Evolutionary conservation across 2,888 invertebrate species (phyloP), one percentile per base, ranked within the genome.

Genomic region (Cecidostiba fungosa): DNA sequence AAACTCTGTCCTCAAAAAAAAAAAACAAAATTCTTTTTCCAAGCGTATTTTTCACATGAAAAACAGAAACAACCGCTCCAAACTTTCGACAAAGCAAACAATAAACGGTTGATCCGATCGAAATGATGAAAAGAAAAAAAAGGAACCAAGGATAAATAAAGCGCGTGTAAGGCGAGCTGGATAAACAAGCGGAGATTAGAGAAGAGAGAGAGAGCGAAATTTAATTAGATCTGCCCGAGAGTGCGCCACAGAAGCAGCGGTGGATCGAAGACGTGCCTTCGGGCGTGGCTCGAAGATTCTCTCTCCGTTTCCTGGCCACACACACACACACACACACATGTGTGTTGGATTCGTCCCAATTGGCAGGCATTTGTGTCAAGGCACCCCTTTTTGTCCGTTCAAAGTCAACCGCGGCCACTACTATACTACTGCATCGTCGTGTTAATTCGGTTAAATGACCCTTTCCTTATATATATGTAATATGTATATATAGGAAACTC

Each of bases 331-430:
- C 5, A n/a, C 59, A 19, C 32, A n/a, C 43, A 19, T 76, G 23
- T 47, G 66, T 32, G 19, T 79, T 84, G 78, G 84, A 85, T 72
- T 77, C 59, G 77, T 80, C 77, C 85, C 69, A 85, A 80, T 80
- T 80, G 79, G 77, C 80, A 23, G 14, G 77, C 69, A 84, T 77
- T 72, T 78, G 70, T 84, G 83, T 84, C 83, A 79, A 84, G 79
- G 84, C 74, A 29, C 10, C 47, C 23, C 66, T 76, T 82, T 81
- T 29, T 59, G 36, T 16, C 12, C 72, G 47, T 59, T 73, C 39
- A 73, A 62, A 74, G 73, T 66, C 36, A 62, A 12, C 26, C 23
- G 23, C 36, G 72, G 39, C 8, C 54, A 12, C 26, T 23, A 0
- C 54, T 43, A 12, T 23, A 0, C 54, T 43, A 12, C 39, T 43